Base-by-base conservation (phyloP, 2,888 invertebrate species). In the Horisme vitalbata region DNA sequence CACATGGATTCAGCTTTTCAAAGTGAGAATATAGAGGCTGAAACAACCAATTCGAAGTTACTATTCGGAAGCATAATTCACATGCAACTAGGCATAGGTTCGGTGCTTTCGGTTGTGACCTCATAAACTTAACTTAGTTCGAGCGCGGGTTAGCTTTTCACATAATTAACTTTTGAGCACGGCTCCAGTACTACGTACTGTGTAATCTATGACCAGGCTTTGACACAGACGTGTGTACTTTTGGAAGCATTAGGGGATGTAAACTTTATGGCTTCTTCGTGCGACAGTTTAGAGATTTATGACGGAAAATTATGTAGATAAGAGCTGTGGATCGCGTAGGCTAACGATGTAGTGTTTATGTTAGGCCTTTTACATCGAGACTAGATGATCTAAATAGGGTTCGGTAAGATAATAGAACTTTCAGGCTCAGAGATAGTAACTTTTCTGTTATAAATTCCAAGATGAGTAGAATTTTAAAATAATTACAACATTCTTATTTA, bases 61-160 rank as follows among this genome's bases (percentile, higher is more conserved):
- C 5, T 11, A 11, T 11, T 11, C 7, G 11, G 27, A 7, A 27
- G 5, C n/a, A 27, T 11, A 11, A 3, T 26, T 26, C 26, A 6
- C 26, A 10, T 26, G 10, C 30, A 38, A 30, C 37, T 7, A 13
- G 14, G 28, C 13, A 44, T 18, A 18, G 24, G n/a, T 31, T 44
- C 18, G n/a, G 9, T 24, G 30, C 21, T 30, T 38, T 30, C 21
- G 12, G 11, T n/a, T 18, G 18, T 24, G 20, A 33, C 32, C 26
- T 45, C 32, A 45, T 45, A 37, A 45, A 37, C 31, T 33, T 27
- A 30, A 35, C 41, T 27, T 27, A 27, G 41, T 38, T 37, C 12
- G 20, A 32, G 20, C 32, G 20, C 6, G 24, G 8, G 15, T 13
- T 9, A 31, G 45, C 45, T 37, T 44, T 35, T 32, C 36, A 36